Evolutionary conservation across 2,797 vertebrate species (phyloP).

Genomic region (Onychomys torridus): DNA sequence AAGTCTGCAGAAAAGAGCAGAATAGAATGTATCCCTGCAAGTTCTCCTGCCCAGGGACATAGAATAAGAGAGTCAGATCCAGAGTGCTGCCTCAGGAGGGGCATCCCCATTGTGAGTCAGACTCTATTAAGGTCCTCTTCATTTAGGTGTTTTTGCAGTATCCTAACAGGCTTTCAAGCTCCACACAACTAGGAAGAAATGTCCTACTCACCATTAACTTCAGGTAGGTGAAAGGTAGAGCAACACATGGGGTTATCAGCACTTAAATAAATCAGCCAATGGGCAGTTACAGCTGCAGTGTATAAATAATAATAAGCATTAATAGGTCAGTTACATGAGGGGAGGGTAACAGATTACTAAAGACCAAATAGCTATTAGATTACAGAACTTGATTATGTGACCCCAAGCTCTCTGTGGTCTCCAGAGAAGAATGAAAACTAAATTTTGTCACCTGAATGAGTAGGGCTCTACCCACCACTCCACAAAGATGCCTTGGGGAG

Average conservation of each 20-base stretch:
- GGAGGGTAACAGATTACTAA: conserved; percentile 32
- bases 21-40: background rate
- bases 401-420: background rate
- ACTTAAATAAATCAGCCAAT: background rate
- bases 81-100: too few species aligned
- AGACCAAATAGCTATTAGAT: conserved; percentile 16
- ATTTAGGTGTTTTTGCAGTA: background rate
- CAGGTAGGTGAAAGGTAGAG: background rate
- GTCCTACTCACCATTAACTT: background rate
- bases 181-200: background rate
- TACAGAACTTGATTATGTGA: conserved; percentile 7
- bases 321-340: background rate
- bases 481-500: background rate
- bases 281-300: background rate
- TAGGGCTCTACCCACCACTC: background rate
- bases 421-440: background rate
- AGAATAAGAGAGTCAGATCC: background rate
- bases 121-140: background rate
- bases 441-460: background rate
- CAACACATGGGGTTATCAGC: background rate
- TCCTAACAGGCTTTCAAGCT: background rate
- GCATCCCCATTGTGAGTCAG: background rate
- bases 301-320: conserved; percentile 26
- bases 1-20: background rate
- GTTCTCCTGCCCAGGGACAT: background rate